Evolutionary conservation across 2,113 vertebrate genomes (phyloP), one percentile per base, ranked within the genome.

Genomic region (Castor canadensis): DNA sequence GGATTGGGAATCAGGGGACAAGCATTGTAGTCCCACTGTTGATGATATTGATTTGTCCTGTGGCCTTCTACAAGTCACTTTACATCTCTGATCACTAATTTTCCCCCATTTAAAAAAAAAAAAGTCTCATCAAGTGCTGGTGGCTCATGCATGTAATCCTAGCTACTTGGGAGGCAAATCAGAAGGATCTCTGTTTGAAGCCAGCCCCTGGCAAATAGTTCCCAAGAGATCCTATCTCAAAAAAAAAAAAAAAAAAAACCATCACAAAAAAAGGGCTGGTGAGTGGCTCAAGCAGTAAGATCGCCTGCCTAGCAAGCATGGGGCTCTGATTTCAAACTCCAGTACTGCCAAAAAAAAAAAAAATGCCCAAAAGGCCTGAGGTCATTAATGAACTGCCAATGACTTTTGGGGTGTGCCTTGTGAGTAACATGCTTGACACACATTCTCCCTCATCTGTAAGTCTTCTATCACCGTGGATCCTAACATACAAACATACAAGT

Each of bases 11-110:
- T 28, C 66, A 73, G 52, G 47, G 84, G 10, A 84, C 45, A 38
- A 9, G 24, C 10, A 4, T 86, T 87, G 56, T 64, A 52, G 43
- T 49, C 43, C 75, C 72, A 86, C 20, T 20, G 19, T 45, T 91
- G 49, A 30, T 56, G 54, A 69, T 32, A 17, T 8, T 28, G 12
- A 26, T 43, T 95, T 66, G 38, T 64, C 8, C 26, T 84, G 52
- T 85, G 87, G 12, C 69, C 40, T 66, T 87, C 40, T 58, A 45
- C 30, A 82, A 72, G 75, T 88, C 77, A 52, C 32, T 94, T 96
- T 10, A 12, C 67, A 64, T 79, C 40, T 72, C 45, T 49, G 73
- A 77, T 54, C 32, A 52, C 17, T 86, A 38, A 71, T 79, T 90
- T 88, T 87, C 32, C n/a, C n/a, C 54, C 9, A 26, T 72, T 87